Evolutionary conservation across 2,797 vertebrate genomes (phyloP).

Genomic region (Chelmon rostratus): DNA sequence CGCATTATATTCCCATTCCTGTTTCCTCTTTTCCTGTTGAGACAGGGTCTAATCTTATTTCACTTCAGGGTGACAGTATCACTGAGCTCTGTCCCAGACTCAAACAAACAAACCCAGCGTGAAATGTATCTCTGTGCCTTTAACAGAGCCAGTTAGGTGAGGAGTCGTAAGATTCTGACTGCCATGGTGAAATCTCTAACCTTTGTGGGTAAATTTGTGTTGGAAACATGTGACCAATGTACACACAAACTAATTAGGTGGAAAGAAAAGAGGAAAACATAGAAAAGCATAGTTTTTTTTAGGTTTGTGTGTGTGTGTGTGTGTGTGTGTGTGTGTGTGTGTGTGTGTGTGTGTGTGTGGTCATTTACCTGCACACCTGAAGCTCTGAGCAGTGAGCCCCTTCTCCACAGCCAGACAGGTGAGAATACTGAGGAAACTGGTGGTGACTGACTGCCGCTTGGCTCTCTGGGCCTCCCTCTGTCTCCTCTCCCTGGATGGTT

Average conservation of each 20-base stretch:
- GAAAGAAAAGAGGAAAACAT: not conserved
- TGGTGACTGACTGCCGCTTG: slow-evolving; percentile 96
- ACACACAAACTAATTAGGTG: not conserved
- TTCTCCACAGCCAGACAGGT: slow-evolving; percentile 96
- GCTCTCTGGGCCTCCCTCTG: slow-evolving; percentile 87
- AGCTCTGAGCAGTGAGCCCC: slow-evolving; percentile 97
- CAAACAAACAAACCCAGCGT: not conserved
- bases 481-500: slow-evolving; percentile 77
- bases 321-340: not conserved
- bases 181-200: not conserved
- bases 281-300: not conserved
- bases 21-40: not conserved
- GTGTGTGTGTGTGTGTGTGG: not conserved
- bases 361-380: slow-evolving; percentile 96
- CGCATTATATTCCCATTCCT: not conserved
- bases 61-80: not conserved
- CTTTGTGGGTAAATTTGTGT: not conserved
- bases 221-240: not conserved
- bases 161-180: not conserved
- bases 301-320: not conserved
- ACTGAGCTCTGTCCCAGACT: not conserved
- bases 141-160: not conserved
- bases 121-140: not conserved
- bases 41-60: not conserved
- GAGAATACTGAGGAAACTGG: slow-evolving; percentile 97